Percentiles rank a stretch among this genome's conserved stretches.
Conservation (phyloP, 2,888 invertebrate genomes). For the Elaeidobius kamerunicus region DNA sequence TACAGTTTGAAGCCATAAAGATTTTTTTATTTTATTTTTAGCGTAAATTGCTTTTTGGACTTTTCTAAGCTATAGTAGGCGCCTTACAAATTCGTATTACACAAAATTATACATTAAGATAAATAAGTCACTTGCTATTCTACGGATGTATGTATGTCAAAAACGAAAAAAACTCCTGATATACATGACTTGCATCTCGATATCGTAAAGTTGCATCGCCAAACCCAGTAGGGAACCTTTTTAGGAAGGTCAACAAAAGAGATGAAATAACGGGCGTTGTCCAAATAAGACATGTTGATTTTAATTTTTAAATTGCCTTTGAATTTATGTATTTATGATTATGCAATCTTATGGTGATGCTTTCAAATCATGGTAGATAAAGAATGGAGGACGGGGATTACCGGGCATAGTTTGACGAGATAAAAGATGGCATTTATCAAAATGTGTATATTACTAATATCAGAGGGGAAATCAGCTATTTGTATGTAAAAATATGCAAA, state of each 20-base stretch:
- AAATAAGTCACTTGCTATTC: no score
- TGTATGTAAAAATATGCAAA: not conserved
- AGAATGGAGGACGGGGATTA: no score
- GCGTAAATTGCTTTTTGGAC: no score
- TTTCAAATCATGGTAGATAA: not conserved
- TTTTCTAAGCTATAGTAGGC: no score
- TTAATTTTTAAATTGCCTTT: constrained; percentile 12
- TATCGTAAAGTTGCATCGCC: not conserved
- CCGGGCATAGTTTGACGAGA: no score
- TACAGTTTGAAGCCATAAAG: not conserved
- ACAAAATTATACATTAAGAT: no score
- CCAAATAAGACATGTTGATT: constrained; percentile 17
- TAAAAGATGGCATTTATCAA: no score
- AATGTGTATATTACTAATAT: not conserved
- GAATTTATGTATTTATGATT: constrained; percentile 1
- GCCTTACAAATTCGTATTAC: no score
- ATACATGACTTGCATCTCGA: not conserved
- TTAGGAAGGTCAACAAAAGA: constrained; percentile 3
- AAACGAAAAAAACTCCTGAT: no score
- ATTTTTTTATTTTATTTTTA: not conserved
- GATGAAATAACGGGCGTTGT: constrained; percentile 9
- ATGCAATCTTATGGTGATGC: not conserved
- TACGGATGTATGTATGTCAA: no score
- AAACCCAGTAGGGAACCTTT: constrained; percentile 7
- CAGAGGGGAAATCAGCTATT: not conserved